phyloP scores from a whole-genome alignment of 1,140 invertebrate genomes.

The Popillia japonica region DNA sequence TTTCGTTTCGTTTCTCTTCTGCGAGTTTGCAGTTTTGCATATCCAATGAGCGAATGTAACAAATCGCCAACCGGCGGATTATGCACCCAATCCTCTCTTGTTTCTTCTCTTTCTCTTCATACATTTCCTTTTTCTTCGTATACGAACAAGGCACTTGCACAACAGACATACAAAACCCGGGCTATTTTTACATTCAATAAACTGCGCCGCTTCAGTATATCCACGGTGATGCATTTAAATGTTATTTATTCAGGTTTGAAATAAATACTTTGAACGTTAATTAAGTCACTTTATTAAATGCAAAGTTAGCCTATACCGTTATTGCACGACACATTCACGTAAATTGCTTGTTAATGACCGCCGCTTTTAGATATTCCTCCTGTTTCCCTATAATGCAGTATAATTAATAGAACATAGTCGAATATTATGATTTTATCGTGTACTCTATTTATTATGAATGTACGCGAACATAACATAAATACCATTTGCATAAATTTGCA shows the following conservation, averaged over 20 bases:
- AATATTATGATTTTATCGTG: too few species aligned
- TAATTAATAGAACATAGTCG: neutral
- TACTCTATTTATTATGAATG: too few species aligned
- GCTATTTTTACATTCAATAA: conserved; percentile 39
- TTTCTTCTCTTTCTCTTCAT: conserved; percentile 28
- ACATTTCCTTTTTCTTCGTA: conserved; percentile 1
- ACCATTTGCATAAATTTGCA: too few species aligned
- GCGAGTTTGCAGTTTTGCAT: conserved; percentile 38
- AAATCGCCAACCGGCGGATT: conserved; percentile 36
- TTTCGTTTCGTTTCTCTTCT: conserved; percentile 36
- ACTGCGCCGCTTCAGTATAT: conserved; percentile 29
- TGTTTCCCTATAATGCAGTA: neutral
- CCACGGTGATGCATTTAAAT: conserved; percentile 37
- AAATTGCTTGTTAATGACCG: conserved; percentile 28
- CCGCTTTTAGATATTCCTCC: neutral
- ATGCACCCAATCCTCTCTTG: conserved; percentile 33
- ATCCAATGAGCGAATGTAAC: conserved; percentile 39
- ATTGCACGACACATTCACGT: conserved; percentile 27
- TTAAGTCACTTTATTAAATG: conserved; percentile 39
- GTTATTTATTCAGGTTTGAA: conserved; percentile 37
- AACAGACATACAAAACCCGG: conserved; percentile 14
- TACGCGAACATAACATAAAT: too few species aligned
- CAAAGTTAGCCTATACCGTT: conserved; percentile 6
- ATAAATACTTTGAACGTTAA: conserved; percentile 37
- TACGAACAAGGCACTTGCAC: neutral